Base-by-base conservation (phyloP, 1,140 invertebrate genomes). In the Aphelinus atriplicis region DNA sequence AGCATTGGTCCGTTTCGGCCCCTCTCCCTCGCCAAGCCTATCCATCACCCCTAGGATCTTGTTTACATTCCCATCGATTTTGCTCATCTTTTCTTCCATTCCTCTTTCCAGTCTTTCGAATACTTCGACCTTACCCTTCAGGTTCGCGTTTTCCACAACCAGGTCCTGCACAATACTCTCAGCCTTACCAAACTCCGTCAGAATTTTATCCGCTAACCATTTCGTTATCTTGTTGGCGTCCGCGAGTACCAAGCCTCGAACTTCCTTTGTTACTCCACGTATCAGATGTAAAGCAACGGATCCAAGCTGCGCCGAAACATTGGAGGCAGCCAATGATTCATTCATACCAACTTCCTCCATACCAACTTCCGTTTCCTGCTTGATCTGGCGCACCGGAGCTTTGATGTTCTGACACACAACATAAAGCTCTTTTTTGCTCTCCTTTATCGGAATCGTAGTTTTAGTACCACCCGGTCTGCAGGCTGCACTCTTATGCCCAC, bases 221-320 rank as follows among this genome's bases (percentile, higher is more conserved):
- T 60, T 60, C 26, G 57, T 60, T 4, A 60, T 42, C 57, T 60
- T 60, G 26, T 60, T 60, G n/a, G 57, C n/a, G n/a, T 60, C 57
- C 2, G 3, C 3, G 0, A 60, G n/a, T 6, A 60, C 2, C 2
- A 6, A 7, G 26, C 3, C 26, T 5, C n/a, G 6, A 7, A 60
- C 4, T 3, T 26, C 57, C 4, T 9, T 3, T 1, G 26, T 43
- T 3, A 60, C 26, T 0, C 4, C 57, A 3, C 26, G 57, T 26
- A 26, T 26, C 0, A 26, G 26, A 26, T 26, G 26, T 26, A 26
- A 26, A 26, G 26, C 26, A 26, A 0, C 26, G 26, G 26, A 26
- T 26, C 26, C 26, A 26, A 26, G 26, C 26, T 26, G 26, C 26
- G 26, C 26, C 0, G 26, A 26, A 26, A 26, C 26, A 26, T 26